These are phyloP conservation scores for Mus caroli DNA, from an alignment of 2,797 vertebrate species.

Conservation along the genomic window DNA sequence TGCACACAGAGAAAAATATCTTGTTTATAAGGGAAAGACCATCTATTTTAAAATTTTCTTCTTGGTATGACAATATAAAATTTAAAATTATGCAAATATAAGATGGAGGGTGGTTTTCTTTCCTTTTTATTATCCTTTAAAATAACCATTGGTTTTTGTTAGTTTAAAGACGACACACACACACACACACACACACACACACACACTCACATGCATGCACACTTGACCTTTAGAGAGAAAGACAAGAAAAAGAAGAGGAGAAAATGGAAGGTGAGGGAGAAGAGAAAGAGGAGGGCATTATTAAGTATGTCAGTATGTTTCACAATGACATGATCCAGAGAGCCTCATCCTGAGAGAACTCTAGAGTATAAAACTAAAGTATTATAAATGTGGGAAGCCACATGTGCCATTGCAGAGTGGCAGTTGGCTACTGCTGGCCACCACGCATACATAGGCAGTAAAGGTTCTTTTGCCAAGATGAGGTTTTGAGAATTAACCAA, in stretches of 20 bases:
- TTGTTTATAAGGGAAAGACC: too few species aligned
- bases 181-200: not conserved
- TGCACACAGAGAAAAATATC: not conserved
- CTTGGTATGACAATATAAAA: slow-evolving; percentile 47
- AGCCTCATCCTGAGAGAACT: not conserved
- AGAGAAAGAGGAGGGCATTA: too few species aligned
- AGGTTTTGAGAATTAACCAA: too few species aligned
- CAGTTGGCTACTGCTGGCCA: too few species aligned
- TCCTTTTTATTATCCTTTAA: not conserved
- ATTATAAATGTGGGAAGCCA: too few species aligned
- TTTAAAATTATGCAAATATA: slow-evolving; percentile 50
- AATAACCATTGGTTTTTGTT: not conserved
- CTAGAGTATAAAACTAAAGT: not conserved
- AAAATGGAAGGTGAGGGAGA: too few species aligned
- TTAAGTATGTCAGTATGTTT: not conserved
- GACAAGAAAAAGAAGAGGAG: not conserved
- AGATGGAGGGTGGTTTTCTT: not conserved
- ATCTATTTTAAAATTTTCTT: not conserved
- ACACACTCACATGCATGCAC: not conserved
- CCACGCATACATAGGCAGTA: too few species aligned
- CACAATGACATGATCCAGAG: not conserved
- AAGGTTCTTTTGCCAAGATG: too few species aligned
- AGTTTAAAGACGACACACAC: not conserved
- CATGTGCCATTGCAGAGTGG: too few species aligned
- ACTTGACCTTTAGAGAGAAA: not conserved